Evolutionary conservation across 1,140 invertebrate genomes (phyloP).

Genomic region (Psilanteris sp.): DNA sequence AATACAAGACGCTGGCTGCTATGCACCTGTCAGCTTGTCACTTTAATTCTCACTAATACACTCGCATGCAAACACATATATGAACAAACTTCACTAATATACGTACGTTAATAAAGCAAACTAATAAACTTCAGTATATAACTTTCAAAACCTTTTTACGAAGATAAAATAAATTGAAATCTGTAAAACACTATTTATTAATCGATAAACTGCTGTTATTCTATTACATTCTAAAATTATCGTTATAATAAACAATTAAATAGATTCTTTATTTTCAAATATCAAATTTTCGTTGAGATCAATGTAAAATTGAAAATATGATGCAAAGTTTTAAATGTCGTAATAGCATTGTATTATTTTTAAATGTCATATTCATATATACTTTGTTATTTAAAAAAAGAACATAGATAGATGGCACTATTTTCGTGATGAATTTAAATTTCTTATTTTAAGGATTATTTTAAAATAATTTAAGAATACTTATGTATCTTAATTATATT

Average conservation of each 20-base stretch:
- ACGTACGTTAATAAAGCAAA: not conserved
- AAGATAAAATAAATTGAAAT: too few species aligned
- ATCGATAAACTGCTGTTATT: too few species aligned
- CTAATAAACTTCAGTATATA: too few species aligned
- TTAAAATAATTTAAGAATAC: too few species aligned
- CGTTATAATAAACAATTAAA: too few species aligned
- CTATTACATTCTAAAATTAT: too few species aligned
- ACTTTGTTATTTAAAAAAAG: constrained; percentile 33
- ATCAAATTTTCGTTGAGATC: too few species aligned
- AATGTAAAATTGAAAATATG: constrained; percentile 3
- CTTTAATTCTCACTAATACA: constrained; percentile 8
- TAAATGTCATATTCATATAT: constrained; percentile 31
- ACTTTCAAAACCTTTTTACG: too few species aligned
- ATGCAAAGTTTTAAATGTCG: constrained; percentile 22
- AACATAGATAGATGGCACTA: constrained; percentile 3
- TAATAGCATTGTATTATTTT: constrained; percentile 44
- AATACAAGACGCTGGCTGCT: constrained; percentile 31
- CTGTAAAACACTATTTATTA: too few species aligned
- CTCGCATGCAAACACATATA: constrained; percentile 4
- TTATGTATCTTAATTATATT: too few species aligned
- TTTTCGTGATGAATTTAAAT: not conserved
- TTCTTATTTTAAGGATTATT: too few species aligned
- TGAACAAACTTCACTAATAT: not conserved
- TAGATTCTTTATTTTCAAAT: not conserved
- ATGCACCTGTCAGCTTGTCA: constrained; percentile 62